Conservation (phyloP, 2,888 invertebrate species). For the Thera britannica region DNA sequence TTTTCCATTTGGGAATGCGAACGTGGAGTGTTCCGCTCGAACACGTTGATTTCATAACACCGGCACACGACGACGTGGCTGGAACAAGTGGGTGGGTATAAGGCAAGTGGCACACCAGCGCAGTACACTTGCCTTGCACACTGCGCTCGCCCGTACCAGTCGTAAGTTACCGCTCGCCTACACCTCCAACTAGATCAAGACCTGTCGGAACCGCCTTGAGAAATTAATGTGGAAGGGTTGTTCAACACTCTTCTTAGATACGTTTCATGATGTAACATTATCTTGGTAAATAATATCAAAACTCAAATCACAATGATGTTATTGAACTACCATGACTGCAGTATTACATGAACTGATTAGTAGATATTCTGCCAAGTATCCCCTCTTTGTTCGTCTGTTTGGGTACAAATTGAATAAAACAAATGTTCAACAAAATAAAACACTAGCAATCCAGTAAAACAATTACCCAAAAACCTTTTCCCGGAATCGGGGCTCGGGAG, state of each 20-base stretch:
- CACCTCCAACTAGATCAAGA: conserved; percentile 38
- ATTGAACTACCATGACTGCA: too few species aligned
- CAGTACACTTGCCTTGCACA: conserved; percentile 25
- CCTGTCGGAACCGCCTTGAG: conserved; percentile 28
- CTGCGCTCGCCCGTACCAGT: conserved; percentile 32
- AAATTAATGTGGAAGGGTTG: conserved; percentile 23
- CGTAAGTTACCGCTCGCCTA: conserved; percentile 33
- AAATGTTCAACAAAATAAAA: conserved; percentile 2
- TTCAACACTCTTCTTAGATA: conserved; percentile 18
- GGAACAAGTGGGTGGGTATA: conserved; percentile 81
- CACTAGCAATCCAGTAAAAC: conserved; percentile 18
- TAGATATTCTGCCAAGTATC: background rate
- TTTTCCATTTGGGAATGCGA: conserved; percentile 79
- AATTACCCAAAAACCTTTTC: conserved; percentile 20
- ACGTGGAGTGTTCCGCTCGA: conserved; percentile 79
- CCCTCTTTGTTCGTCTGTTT: background rate
- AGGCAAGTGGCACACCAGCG: conserved; percentile 71
- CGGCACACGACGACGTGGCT: conserved; percentile 63
- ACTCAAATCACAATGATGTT: background rate
- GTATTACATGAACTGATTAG: background rate
- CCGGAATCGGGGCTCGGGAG: conserved; percentile 3
- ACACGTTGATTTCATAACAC: conserved; percentile 85
- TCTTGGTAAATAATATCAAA: background rate
- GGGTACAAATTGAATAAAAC: background rate
- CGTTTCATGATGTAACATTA: conserved; percentile 8